These are phyloP conservation scores for Ariolimax columbianus DNA, from an alignment of 2,888 invertebrate species.

Conservation along the genomic window DNA sequence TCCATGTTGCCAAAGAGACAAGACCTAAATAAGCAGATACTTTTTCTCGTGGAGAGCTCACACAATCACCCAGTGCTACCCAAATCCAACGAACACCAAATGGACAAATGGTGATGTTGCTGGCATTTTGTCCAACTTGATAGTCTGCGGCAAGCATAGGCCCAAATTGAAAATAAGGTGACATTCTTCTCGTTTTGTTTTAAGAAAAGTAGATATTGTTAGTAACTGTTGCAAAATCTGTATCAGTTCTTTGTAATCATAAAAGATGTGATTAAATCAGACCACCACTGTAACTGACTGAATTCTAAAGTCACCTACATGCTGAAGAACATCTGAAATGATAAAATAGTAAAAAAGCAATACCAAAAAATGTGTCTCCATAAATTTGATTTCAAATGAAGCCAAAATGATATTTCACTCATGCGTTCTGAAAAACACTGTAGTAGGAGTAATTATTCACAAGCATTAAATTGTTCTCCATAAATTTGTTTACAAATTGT, in stretches of 20 bases:
- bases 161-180: conserved; percentile 12
- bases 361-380: neutral
- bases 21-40: conserved; percentile 67
- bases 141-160: neutral
- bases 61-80: conserved; percentile 66
- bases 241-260: too few species aligned
- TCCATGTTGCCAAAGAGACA: conserved; percentile 65
- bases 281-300: neutral
- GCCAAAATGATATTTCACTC: too few species aligned
- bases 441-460: too few species aligned
- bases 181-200: neutral
- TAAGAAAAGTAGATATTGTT: neutral
- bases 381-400: too few species aligned
- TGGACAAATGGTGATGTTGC: conserved; percentile 55
- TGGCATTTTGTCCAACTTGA: neutral
- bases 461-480: too few species aligned
- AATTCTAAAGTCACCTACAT: neutral
- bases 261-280: neutral
- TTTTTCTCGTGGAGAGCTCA: conserved; percentile 59
- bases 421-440: too few species aligned
- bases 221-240: neutral
- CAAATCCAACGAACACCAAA: conserved; percentile 68
- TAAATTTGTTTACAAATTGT: too few species aligned
- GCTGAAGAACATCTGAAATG: neutral
- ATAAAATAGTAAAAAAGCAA: neutral